Evolutionary conservation across 2,113 vertebrate species (phyloP), one percentile per base, ranked within the genome.

Genomic region (Corythoichthys haematopterus): DNA sequence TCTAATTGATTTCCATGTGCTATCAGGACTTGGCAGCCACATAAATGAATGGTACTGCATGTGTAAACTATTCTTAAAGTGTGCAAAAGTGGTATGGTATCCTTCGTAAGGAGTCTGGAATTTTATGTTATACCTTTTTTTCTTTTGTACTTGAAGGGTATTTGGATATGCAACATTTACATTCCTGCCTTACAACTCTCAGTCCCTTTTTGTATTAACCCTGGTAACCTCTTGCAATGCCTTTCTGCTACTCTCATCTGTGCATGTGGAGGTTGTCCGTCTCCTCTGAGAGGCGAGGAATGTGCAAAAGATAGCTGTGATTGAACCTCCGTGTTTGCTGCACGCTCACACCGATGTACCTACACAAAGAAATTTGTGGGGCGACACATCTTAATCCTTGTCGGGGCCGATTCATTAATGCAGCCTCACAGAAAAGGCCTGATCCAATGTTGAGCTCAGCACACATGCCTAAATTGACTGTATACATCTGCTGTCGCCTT

Each of bases 141-240:
- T 70, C 60, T 38, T 11, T 47, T 64, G 20, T 55, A 62, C 57
- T 61, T 81, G n/a, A 66, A 66, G 76, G 55, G 63, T 55, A 7
- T 65, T 74, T 70, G 60, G 16, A 75, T 37, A 76, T 65, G 35
- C 55, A 50, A 65, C 16, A 78, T 82, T 79, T 78, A 20, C 75
- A 76, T 81, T 83, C 74, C 48, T 72, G 35, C 52, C n/a, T 10
- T 70, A 53, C 58, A 65, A n/a, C 64, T 79, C 79, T 74, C 79
- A 74, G 75, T 84, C 79, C 78, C 80, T 65, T 58, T 60, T 73
- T 85, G 70, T 52, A 84, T 89, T 85, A 85, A 82, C 83, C 80
- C 68, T 6, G 36, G 14, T 79, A 11, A 75, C 78, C 80, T 76
- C 53, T 50, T 45, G 6, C n/a, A 58, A 63, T 58, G 55, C 65